Evolutionary conservation across 2,888 invertebrate genomes (phyloP), one percentile per base, ranked within the genome.

Genomic region (Tachina grossa): DNA sequence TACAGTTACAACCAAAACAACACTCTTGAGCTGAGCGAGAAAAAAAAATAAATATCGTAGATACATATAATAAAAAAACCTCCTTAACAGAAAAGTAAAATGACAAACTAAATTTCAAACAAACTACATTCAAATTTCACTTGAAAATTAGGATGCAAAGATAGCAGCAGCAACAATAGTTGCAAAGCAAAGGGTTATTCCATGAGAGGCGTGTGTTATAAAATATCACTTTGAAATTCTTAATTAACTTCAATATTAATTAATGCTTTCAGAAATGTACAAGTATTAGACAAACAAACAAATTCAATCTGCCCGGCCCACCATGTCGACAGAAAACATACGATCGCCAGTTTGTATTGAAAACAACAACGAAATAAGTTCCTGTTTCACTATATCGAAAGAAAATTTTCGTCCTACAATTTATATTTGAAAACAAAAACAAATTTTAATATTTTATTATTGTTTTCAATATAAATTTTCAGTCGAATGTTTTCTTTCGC

Each of bases 101-200:
- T 76, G 69, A 76, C 75, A 82, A 82, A 76, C 61, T 69, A 69
- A 61, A 76, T 76, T 59, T 39, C 47, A 45, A 69, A 82, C 75
- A 75, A 82, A 82, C 75, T 61, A 76, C 69, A 76, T 76, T 82
- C 61, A 76, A 75, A 76, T 76, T 63, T 69, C 47, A 76, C 69
- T 76, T 53, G 45, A 66, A 81, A 74, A 74, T 81, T 13, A 59
- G 59, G 72, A 81, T 74, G 74, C 80, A 57, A 80, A 80, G 69
- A 78, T 78, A 69, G 59, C 59, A 68, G 14, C 16, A 41, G 9
- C 57, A 78, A 8, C 53, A 47, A 31, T 39, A 45, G 43, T 6
- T 19, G 0, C 39, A 39, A n/a, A n/a, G 65, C n/a, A 63, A 65
- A 57, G 57, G 14, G 47, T 41, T n/a, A 63, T 10, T 10, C n/a